Percentiles rank a stretch among this genome's conserved stretches.
Evolutionary conservation across 2,888 invertebrate genomes (phyloP).

Genomic region (Stegophylla sp.): DNA sequence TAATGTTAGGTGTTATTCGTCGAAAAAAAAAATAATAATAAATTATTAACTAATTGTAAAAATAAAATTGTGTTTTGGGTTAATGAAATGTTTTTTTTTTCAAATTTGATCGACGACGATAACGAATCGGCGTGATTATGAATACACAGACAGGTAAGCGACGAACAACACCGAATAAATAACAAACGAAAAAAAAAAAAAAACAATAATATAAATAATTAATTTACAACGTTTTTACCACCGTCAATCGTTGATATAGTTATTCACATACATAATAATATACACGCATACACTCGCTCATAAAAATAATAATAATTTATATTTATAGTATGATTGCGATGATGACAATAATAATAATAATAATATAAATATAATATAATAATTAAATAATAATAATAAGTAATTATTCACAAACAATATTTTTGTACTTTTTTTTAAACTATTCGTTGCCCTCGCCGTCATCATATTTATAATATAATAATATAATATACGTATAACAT

Average conservation of each 20-base stretch:
- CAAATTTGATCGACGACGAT: neutral
- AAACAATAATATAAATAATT: conserved; percentile 18
- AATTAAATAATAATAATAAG: conserved; percentile 16
- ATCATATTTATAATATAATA: neutral
- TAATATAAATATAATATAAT: conserved; percentile 26
- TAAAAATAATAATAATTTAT: conserved; percentile 17
- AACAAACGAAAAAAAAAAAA: conserved; percentile 52
- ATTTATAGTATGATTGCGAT: conserved; percentile 17
- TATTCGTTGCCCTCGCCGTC: conserved; percentile 8
- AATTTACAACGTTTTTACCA: conserved; percentile 1
- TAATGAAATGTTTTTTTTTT: neutral
- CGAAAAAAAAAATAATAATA: conserved; percentile 1
- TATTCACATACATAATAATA: neutral
- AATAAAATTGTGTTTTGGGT: neutral
- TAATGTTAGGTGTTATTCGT: conserved; percentile 16
- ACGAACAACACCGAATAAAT: conserved; percentile 46
- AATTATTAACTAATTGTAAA: neutral
- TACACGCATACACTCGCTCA: neutral
- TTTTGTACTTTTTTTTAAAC: conserved; percentile 52
- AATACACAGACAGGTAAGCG: conserved; percentile 2
- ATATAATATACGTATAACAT: no score
- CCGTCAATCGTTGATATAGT: neutral
- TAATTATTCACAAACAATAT: conserved; percentile 21
- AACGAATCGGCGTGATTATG: no score
- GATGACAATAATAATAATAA: conserved; percentile 34